Evolutionary conservation across 2,888 invertebrate genomes (phyloP), one percentile per base, ranked within the genome.

Genomic region (Cataglyphis rosenhaueri): DNA sequence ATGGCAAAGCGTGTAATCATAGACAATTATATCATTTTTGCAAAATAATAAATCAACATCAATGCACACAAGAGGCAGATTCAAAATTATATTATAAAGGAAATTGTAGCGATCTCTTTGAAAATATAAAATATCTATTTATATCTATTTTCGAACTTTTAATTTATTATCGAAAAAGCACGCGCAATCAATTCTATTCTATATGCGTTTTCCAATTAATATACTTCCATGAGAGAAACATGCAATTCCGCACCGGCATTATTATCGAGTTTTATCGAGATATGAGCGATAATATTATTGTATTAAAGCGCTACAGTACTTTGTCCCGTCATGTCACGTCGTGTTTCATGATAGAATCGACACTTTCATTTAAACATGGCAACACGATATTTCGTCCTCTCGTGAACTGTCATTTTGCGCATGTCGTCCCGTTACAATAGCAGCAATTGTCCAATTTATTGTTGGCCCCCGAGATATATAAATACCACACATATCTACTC

Each of bases 301-400:
- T 35, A 48, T 79, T 59, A 73, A 79, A 79, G 35, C 73, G 35
- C 59, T 59, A 59, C 71, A 73, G 73, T 73, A 79, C 35, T 79
- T 79, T 79, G 78, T 79, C 15, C 32, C 78, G 59, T 44, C 71
- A 35, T 78, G 78, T 78, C 57, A 32, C 21, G 44, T 73, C 59
- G 78, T 79, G 78, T 79, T 44, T 29, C 73, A 21, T 44, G 73
- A 79, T 79, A 79, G 59, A 71, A 79, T 79, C 78, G 78, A 73
- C 73, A 71, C 18, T 44, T 73, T 71, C 78, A 79, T 79, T 79
- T 79, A 59, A 79, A 79, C 73, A 15, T 41, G 32, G 41, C 71
- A 44, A 78, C 59, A 73, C 78, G 57, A 78, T 78, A 78, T 73
- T 79, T 59, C 59, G 73, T 35, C 70, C 78, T 59, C 73, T 10